These are phyloP conservation scores for Drosophila ezoana DNA, from an alignment of 2,888 invertebrate genomes.

Conservation along the genomic window DNA sequence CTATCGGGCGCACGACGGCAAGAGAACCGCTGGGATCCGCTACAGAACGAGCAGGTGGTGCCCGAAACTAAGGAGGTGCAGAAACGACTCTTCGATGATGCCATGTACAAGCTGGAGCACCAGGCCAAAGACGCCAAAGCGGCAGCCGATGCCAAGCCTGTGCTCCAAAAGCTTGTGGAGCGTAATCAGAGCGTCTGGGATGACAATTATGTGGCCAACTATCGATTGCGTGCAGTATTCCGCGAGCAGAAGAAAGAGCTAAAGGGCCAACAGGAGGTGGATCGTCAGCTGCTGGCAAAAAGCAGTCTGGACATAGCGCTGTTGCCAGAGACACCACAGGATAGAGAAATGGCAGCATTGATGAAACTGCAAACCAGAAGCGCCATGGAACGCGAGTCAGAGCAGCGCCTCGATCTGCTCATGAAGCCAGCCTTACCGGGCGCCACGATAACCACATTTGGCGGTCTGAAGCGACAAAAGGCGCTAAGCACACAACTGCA, in stretches of 20 bases:
- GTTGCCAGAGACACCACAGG: constrained; percentile 92
- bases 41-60: constrained; percentile 96
- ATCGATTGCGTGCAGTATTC: constrained; percentile 92
- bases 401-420: constrained; percentile 86
- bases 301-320: constrained; percentile 92
- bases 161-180: constrained; percentile 91
- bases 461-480: constrained; percentile 87
- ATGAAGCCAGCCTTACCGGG: constrained; percentile 87
- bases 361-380: constrained; percentile 89
- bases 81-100: constrained; percentile 95
- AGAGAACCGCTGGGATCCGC: constrained; percentile 99
- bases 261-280: constrained; percentile 88
- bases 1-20: constrained; percentile 97
- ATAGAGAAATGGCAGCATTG: constrained; percentile 91
- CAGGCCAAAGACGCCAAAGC: constrained; percentile 91
- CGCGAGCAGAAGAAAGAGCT: constrained; percentile 90
- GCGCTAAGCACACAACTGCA: constrained; percentile 83
- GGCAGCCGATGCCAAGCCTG: constrained; percentile 90
- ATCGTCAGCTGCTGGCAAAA: constrained; percentile 90
- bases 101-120: constrained; percentile 99
- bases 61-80: constrained; percentile 96
- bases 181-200: constrained; percentile 93
- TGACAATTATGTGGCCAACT: constrained; percentile 97
- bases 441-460: constrained; percentile 86
- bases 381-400: constrained; percentile 87